Percentiles rank a stretch among this genome's conserved stretches.
phyloP scores from a whole-genome alignment of 2,888 invertebrate species.

The Cremastinae sp. region DNA sequence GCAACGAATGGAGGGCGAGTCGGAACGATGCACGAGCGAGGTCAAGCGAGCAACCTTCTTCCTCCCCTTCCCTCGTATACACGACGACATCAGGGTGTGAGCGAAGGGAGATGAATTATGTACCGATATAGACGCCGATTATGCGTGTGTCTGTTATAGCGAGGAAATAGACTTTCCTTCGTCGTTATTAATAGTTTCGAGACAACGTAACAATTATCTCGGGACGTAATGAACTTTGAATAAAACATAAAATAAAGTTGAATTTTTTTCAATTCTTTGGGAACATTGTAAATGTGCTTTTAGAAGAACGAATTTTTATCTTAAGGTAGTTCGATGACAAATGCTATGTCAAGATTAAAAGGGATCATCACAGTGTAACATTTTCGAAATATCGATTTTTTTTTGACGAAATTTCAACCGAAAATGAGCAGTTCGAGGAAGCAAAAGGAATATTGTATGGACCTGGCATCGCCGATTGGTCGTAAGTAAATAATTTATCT shows the following conservation, averaged over 20 bases:
- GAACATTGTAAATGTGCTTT: background rate
- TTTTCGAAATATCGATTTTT: no score
- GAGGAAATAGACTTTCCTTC: conserved; percentile 15
- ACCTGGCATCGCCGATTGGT: no score
- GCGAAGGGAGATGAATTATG: conserved; percentile 18
- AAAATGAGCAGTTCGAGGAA: background rate
- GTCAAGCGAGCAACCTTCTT: conserved; percentile 47
- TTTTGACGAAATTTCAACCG: no score
- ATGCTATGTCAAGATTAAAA: background rate
- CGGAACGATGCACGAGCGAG: conserved; percentile 43
- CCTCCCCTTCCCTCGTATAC: no score
- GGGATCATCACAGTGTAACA: conserved; percentile 1
- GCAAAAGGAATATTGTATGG: conserved; percentile 35
- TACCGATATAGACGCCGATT: background rate
- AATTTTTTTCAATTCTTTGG: background rate
- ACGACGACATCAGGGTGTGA: conserved; percentile 27
- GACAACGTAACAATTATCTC: no score
- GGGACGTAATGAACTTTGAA: conserved; percentile 73
- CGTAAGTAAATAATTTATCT: no score
- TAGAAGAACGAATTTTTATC: background rate
- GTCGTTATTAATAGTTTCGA: conserved; percentile 20
- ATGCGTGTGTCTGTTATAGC: no score
- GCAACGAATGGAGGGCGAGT: conserved; percentile 48
- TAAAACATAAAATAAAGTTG: conserved; percentile 25
- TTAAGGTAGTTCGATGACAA: background rate